A percentile compares a stretch with the other conserved stretches of the same genome.
Conservation (phyloP, 2,888 invertebrate species). For the Pammene aurita region DNA sequence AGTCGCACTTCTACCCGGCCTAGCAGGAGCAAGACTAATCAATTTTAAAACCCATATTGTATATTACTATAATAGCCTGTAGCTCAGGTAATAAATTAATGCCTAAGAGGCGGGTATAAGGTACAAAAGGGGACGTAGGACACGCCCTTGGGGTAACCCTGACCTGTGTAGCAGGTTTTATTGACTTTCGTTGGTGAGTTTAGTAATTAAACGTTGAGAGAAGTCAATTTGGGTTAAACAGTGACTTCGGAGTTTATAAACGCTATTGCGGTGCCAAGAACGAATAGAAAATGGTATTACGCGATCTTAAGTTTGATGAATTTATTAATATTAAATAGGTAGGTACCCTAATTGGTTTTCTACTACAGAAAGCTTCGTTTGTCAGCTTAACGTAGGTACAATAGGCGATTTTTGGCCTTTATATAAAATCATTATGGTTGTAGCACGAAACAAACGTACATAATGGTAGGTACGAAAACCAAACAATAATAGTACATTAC, state of each 20-base stretch:
- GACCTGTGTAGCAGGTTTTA: constrained; percentile 13
- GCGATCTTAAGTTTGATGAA: background rate
- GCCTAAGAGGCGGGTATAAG: background rate
- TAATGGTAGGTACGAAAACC: no score
- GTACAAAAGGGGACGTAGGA: constrained; percentile 44
- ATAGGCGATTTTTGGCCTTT: no score
- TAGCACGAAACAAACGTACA: no score
- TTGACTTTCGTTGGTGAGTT: constrained; percentile 2
- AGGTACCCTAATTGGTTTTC: no score
- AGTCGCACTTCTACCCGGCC: background rate
- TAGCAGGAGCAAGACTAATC: background rate
- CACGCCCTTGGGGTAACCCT: constrained; percentile 48
- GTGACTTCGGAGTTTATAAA: constrained; percentile 1
- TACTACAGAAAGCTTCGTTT: no score
- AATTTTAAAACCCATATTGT: background rate
- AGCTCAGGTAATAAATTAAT: background rate
- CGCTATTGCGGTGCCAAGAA: background rate
- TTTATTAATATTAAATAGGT: no score
- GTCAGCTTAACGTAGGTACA: no score
- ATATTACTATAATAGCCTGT: background rate
- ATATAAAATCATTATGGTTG: no score
- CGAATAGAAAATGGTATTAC: background rate
- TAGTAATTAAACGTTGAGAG: constrained; percentile 5
- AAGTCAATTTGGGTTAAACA: background rate
- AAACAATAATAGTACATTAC: no score